These are phyloP conservation scores for Cynoglossus semilaevis DNA, from an alignment of 2,113 vertebrate species.

Conservation along the genomic window DNA sequence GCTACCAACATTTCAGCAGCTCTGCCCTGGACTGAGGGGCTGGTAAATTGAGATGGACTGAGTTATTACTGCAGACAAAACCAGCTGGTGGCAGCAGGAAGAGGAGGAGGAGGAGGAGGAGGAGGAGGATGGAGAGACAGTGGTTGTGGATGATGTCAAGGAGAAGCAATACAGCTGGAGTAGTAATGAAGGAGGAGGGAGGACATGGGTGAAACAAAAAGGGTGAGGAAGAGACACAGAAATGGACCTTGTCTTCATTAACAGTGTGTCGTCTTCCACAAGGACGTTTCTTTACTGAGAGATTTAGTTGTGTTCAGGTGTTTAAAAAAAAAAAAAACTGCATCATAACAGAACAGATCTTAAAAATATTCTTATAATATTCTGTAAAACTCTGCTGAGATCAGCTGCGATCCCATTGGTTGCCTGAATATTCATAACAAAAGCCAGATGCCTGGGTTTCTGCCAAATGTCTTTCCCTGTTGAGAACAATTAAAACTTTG, in stretches of 20 bases:
- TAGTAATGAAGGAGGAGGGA: neutral
- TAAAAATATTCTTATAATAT: too few relatives aligned
- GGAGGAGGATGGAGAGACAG: neutral
- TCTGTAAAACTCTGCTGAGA: neutral
- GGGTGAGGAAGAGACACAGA: neutral
- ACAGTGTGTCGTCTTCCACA: too few relatives aligned
- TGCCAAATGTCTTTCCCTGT: neutral
- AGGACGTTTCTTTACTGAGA: too few relatives aligned
- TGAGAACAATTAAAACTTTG: neutral
- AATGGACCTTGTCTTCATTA: too few relatives aligned
- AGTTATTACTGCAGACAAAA: constrained; percentile 28
- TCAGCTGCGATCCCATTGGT: neutral
- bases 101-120: too few relatives aligned
- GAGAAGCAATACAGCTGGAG: neutral
- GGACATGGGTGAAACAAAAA: neutral
- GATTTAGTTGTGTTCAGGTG: too few relatives aligned
- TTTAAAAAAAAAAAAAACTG: too few relatives aligned
- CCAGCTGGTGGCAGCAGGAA: constrained; percentile 9
- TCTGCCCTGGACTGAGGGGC: neutral
- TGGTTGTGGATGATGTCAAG: neutral
- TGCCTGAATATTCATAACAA: neutral
- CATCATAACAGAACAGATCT: too few relatives aligned
- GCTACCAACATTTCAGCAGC: neutral
- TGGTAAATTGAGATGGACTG: constrained; percentile 31
- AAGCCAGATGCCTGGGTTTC: neutral